Percentiles rank a stretch among this genome's conserved stretches.
Evolutionary conservation across 2,113 vertebrate species (phyloP).

Genomic region (Caloenas nicobarica): DNA sequence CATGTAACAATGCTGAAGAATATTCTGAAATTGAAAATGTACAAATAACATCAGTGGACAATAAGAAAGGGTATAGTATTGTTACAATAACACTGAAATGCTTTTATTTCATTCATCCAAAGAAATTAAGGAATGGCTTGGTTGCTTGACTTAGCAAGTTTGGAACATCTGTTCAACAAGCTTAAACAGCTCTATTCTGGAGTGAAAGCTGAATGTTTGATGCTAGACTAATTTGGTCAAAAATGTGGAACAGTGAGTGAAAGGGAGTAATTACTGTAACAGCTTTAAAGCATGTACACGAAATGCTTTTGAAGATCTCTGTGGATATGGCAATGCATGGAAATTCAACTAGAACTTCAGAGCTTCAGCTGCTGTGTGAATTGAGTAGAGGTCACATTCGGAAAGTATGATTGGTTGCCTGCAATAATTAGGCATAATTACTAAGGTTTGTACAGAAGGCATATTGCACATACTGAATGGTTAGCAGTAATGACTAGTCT

Average conservation of each 20-base stretch:
- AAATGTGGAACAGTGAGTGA: neutral
- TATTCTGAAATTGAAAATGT: neutral
- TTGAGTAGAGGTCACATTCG: neutral
- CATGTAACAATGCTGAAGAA: neutral
- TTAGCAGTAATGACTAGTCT: neutral
- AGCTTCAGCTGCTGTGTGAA: neutral
- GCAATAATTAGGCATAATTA: neutral
- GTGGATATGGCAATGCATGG: neutral
- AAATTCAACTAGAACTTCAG: neutral
- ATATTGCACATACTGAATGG: neutral
- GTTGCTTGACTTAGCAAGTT: neutral
- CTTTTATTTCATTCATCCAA: neutral
- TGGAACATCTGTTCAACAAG: neutral
- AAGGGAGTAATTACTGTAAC: conserved; percentile 4
- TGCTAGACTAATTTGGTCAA: neutral
- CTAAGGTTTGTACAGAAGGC: neutral
- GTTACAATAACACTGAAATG: neutral
- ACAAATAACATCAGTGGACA: neutral
- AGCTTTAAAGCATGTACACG: neutral
- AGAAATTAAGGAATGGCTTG: neutral
- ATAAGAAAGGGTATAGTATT: neutral
- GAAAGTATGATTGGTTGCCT: neutral
- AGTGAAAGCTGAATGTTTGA: neutral
- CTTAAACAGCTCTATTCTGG: neutral
- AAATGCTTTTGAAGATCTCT: neutral